These are phyloP conservation scores for Mycalesis mineus DNA, from an alignment of 2,888 invertebrate species.

Conservation along the genomic window DNA sequence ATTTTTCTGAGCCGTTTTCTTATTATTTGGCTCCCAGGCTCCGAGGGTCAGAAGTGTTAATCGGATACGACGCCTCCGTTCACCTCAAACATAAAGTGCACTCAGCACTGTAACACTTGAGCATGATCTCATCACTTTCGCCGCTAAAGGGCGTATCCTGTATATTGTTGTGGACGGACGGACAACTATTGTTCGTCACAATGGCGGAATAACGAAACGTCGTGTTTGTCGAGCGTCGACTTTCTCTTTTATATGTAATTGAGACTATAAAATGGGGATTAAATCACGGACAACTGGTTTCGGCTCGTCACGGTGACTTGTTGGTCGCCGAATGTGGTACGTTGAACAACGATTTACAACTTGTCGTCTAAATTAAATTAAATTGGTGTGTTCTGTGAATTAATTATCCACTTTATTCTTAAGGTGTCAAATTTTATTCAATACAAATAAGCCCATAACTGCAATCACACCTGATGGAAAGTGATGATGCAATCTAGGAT, in stretches of 20 bases:
- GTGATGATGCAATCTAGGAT: too few relatives aligned
- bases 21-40: too few relatives aligned
- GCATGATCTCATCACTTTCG: conserved; percentile 36
- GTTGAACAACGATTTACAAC: neutral
- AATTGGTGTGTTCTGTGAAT: too few relatives aligned
- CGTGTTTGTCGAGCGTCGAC: conserved; percentile 44
- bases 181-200: conserved; percentile 51
- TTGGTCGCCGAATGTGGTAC: neutral
- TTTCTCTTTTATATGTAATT: conserved; percentile 29
- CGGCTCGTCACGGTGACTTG: conserved; percentile 1
- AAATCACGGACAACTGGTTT: conserved; percentile 21
- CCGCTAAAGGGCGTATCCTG: conserved; percentile 35
- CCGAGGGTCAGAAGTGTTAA: neutral
- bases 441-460: too few relatives aligned
- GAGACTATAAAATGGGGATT: conserved; percentile 16
- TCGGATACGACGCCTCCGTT: neutral
- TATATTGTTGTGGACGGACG: conserved; percentile 32
- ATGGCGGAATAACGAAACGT: conserved; percentile 47
- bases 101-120: conserved; percentile 21
- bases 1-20: too few relatives aligned
- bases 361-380: too few relatives aligned
- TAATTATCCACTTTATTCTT: too few relatives aligned
- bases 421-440: too few relatives aligned
- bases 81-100: conserved; percentile 13
- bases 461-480: too few relatives aligned